A percentile compares a stretch with the other conserved stretches of the same genome.
These are phyloP conservation scores for Triplophysa dalaica DNA, from an alignment of 2,113 vertebrate genomes.

Conservation along the genomic window DNA sequence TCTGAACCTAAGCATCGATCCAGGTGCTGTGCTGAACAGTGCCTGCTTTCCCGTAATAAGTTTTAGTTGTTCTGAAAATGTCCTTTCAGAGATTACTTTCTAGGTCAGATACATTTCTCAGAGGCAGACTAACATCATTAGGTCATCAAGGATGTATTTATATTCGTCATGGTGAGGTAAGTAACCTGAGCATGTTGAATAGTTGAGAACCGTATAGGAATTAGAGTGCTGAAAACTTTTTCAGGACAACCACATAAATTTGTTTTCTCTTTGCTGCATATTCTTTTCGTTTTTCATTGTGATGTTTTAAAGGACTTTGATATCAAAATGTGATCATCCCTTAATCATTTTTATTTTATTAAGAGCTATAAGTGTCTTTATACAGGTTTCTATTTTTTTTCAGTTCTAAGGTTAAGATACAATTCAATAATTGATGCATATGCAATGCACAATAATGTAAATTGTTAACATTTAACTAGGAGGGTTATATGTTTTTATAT, in stretches of 20 bases:
- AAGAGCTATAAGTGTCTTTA: not conserved
- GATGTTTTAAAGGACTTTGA: not conserved
- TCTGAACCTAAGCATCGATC: conserved; percentile 21
- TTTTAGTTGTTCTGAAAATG: conserved; percentile 31
- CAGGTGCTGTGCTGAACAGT: conserved; percentile 22
- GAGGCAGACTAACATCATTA: conserved; percentile 29
- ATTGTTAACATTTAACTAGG: not conserved
- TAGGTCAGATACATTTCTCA: conserved; percentile 31
- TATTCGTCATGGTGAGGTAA: conserved; percentile 38
- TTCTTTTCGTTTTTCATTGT: not conserved
- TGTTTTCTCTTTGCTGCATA: not conserved
- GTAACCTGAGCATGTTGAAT: not conserved
- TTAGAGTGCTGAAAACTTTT: not conserved
- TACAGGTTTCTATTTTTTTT: not conserved
- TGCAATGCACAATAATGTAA: no score
- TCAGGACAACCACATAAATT: not conserved
- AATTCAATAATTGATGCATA: no score
- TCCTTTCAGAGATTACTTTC: conserved; percentile 36
- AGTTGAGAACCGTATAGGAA: not conserved
- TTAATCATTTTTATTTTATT: not conserved
- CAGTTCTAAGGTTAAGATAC: not conserved
- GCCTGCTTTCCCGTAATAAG: conserved; percentile 9
- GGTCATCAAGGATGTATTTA: conserved; percentile 3
- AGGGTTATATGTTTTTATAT: not conserved
- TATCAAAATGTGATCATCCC: not conserved